Percentiles rank a stretch among this genome's conserved stretches.
Evolutionary conservation across 2,797 vertebrate species (phyloP).

Genomic region (Characodon lateralis): DNA sequence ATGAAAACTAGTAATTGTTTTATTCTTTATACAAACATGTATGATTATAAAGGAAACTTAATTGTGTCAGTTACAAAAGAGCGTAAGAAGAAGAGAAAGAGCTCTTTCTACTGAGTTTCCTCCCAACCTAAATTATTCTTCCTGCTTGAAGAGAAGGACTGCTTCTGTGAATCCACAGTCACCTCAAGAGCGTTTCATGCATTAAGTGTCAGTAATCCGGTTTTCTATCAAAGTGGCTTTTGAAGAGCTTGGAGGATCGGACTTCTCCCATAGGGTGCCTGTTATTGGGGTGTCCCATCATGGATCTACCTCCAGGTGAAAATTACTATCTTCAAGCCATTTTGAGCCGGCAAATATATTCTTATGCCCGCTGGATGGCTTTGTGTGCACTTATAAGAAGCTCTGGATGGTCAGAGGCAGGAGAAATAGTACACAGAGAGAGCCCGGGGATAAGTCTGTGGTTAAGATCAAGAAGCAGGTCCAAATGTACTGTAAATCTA

Average conservation of each 20-base stretch:
- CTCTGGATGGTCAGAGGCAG: constrained; percentile 18
- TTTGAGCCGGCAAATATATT: constrained; percentile 48
- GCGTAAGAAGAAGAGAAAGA: background rate
- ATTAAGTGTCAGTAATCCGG: constrained; percentile 39
- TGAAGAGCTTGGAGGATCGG: constrained; percentile 26
- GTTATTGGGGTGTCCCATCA: constrained; percentile 41
- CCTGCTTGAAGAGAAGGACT: background rate
- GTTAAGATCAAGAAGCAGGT: constrained; percentile 13
- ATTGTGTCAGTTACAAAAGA: background rate
- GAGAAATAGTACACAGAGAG: background rate
- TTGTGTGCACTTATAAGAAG: constrained; percentile 31
- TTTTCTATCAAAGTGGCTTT: constrained; percentile 46
- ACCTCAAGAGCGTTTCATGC: constrained; percentile 33
- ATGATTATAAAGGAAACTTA: background rate
- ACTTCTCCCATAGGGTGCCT: constrained; percentile 25
- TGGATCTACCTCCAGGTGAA: constrained; percentile 50
- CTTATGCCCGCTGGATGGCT: constrained; percentile 31
- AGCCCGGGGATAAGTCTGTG: background rate
- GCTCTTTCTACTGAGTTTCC: background rate
- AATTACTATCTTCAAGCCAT: constrained; percentile 35
- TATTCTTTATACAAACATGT: no score
- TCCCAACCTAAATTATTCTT: constrained; percentile 11
- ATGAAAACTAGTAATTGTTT: no score
- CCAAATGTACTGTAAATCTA: background rate
- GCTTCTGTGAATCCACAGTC: constrained; percentile 9